These are phyloP conservation scores for Clarias batrachus DNA, from an alignment of 2,113 vertebrate genomes.

Conservation along the genomic window DNA sequence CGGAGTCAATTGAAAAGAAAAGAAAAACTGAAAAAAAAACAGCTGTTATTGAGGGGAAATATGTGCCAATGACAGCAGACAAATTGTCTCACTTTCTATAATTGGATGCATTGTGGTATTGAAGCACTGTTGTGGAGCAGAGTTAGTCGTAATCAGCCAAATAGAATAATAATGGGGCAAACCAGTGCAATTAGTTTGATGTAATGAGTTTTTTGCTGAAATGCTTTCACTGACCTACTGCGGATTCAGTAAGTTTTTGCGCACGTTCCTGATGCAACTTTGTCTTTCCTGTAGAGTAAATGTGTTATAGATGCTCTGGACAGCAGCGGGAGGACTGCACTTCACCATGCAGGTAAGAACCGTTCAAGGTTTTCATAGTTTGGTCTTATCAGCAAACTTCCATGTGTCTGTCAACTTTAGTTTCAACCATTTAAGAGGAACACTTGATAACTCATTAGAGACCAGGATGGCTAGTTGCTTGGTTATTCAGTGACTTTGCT, in stretches of 20 bases:
- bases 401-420: background rate
- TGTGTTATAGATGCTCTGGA: constrained; percentile 80
- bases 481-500: background rate
- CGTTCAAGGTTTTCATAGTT: background rate
- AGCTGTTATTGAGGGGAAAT: background rate
- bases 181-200: background rate
- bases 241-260: background rate
- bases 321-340: constrained; percentile 81
- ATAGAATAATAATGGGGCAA: background rate
- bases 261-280: background rate
- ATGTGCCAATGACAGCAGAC: background rate
- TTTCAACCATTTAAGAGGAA: background rate
- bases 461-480: background rate
- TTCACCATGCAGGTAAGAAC: constrained; percentile 89
- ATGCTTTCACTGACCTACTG: background rate
- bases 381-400: background rate
- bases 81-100: background rate
- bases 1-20: background rate
- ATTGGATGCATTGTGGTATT: background rate
- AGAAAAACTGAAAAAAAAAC: background rate
- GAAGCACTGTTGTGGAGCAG: background rate
- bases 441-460: background rate
- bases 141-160: background rate
- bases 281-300: constrained; percentile 76
- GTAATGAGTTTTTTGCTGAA: background rate